These are phyloP conservation scores for Hyla sarda DNA, from an alignment of 2,113 vertebrate species.

Conservation along the genomic window DNA sequence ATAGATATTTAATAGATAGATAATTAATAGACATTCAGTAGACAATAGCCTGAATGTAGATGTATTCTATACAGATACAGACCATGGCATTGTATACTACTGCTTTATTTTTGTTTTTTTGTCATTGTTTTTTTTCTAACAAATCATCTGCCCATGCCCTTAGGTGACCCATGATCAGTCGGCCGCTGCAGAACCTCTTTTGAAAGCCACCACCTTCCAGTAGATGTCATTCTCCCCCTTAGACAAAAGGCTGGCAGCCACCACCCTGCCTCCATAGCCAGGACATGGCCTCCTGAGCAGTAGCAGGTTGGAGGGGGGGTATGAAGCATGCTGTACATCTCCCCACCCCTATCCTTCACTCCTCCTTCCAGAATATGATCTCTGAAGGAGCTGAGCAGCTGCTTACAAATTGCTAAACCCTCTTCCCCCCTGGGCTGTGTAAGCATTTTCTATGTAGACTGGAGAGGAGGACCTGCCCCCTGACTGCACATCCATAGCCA, in stretches of 20 bases:
- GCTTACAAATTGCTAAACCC: constrained; percentile 5
- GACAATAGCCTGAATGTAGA: too few relatives aligned
- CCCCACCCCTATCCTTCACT: constrained; percentile 38
- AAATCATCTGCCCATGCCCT: not conserved
- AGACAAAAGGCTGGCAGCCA: constrained; percentile 26
- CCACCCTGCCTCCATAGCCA: not conserved
- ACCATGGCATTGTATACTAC: not conserved
- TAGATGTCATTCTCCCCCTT: not conserved
- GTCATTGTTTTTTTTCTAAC: not conserved
- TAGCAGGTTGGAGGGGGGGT: constrained; percentile 32
- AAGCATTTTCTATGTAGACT: constrained; percentile 19
- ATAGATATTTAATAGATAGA: too few relatives aligned
- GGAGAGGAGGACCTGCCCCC: constrained; percentile 19
- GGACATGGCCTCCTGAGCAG: not conserved
- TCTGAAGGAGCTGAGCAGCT: constrained; percentile 51
- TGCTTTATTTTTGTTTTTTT: not conserved
- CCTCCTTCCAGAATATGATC: constrained; percentile 54
- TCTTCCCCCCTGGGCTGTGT: constrained; percentile 12
- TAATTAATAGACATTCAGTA: too few relatives aligned
- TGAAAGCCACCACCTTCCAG: not conserved
- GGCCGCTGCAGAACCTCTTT: constrained; percentile 6
- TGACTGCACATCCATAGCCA: not conserved
- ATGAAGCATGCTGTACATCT: constrained; percentile 23
- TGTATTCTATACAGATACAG: too few relatives aligned
- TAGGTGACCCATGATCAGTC: not conserved